A percentile compares a stretch with the other conserved stretches of the same genome.
Evolutionary conservation across 2,888 invertebrate species (phyloP).

Genomic region (Hemicrepidius hirtus): DNA sequence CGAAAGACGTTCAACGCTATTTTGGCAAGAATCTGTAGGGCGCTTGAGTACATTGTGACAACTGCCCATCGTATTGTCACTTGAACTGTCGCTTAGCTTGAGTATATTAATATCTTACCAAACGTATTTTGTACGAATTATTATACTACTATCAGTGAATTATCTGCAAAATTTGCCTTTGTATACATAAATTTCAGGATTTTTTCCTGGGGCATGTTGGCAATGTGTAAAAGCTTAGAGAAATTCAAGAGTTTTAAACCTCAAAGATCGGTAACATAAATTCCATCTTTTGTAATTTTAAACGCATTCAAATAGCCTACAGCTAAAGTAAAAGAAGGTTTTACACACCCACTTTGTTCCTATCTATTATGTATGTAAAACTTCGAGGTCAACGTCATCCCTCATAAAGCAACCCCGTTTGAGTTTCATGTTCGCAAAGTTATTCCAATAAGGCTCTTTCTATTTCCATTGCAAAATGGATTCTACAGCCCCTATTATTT

Average conservation of each 20-base stretch:
- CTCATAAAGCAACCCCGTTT: slow-evolving; percentile 12
- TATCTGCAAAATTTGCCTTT: background rate
- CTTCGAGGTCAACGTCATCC: slow-evolving; percentile 15
- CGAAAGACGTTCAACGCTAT: too few relatives aligned
- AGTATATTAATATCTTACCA: too few relatives aligned
- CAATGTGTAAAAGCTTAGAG: background rate
- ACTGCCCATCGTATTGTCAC: too few relatives aligned
- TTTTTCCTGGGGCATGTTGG: background rate
- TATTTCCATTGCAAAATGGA: background rate
- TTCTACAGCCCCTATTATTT: background rate
- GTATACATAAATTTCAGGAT: slow-evolving; percentile 12
- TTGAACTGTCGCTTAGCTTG: too few relatives aligned
- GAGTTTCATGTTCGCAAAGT: slow-evolving; percentile 9
- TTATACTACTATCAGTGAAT: too few relatives aligned
- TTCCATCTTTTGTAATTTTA: slow-evolving; percentile 10
- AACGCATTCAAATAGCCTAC: slow-evolving; percentile 5
- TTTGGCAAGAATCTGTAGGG: too few relatives aligned
- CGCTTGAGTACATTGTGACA: too few relatives aligned
- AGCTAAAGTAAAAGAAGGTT: background rate
- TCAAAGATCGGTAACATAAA: slow-evolving; percentile 13
- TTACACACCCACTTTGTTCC: slow-evolving; percentile 9
- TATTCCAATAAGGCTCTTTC: slow-evolving; percentile 7
- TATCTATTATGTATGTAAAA: slow-evolving; percentile 16
- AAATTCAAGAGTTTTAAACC: background rate
- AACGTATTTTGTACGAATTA: too few relatives aligned